Conservation (phyloP, 2,888 invertebrate species). For the Nebria salina region DNA sequence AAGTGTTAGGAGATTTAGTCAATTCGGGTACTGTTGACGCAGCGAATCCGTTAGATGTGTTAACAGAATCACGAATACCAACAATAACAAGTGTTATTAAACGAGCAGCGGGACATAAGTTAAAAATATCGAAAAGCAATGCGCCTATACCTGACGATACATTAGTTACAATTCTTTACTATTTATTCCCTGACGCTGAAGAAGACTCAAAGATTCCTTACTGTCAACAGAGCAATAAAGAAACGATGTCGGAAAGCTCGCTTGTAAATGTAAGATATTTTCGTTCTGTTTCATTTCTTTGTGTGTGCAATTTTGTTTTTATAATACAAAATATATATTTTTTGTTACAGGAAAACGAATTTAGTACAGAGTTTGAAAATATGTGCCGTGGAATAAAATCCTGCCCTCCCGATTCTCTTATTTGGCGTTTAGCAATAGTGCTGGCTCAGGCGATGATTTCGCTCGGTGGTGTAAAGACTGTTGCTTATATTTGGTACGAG, state of each 20-base stretch:
- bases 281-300: neutral
- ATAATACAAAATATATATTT: no score
- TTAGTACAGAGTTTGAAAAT: slow-evolving; percentile 48
- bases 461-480: slow-evolving; percentile 76
- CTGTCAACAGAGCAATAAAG: slow-evolving; percentile 27
- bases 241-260: slow-evolving; percentile 30
- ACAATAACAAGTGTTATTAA: slow-evolving; percentile 70
- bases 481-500: slow-evolving; percentile 94
- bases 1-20: slow-evolving; percentile 67
- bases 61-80: slow-evolving; percentile 81
- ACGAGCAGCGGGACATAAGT: slow-evolving; percentile 65
- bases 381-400: slow-evolving; percentile 68
- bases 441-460: slow-evolving; percentile 78
- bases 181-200: slow-evolving; percentile 89
- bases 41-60: slow-evolving; percentile 71
- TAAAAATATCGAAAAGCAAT: slow-evolving; percentile 65
- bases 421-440: slow-evolving; percentile 82
- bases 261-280: slow-evolving; percentile 33
- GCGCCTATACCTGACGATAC: slow-evolving; percentile 82
- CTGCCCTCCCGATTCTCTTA: slow-evolving; percentile 79
- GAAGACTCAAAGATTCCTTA: slow-evolving; percentile 63
- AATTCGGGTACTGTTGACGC: slow-evolving; percentile 56
- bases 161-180: slow-evolving; percentile 80
- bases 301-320: neutral
- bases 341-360: slow-evolving; percentile 51